Base-by-base conservation (phyloP, 2,113 vertebrate species). In the Triplophysa tibetana region DNA sequence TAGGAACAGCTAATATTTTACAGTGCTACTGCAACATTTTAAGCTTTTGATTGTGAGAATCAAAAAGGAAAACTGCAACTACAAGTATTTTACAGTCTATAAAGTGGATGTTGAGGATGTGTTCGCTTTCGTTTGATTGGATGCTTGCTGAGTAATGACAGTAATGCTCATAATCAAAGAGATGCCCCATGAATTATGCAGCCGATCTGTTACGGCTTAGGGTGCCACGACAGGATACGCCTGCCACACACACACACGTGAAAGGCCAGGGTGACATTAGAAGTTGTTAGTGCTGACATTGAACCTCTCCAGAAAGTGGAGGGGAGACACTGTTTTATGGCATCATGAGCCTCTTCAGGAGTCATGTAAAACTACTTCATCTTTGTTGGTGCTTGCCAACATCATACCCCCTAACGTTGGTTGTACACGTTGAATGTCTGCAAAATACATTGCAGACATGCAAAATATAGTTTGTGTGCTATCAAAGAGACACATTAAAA, bases 81-180 rank as follows among this genome's bases (percentile, higher is more conserved):
- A 14, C 19, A 38, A 26, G 16, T 29, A 26, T 29, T 63, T 5
- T 17, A 29, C 61, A 29, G 9, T 6, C 26, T 7, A 29, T 17
- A 38, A 26, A 16, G 61, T 52, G 19, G 75, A 77, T 65, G 61
- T 65, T 77, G 72, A 75, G 58, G 14, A 63, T 26, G 19, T 52
- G 17, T 77, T 45, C 45, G 19, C 26, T 33, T 77, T 65, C 16
- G 26, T 19, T n/a, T 79, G 56, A 79, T 29, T 75, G 72, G 58
- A 38, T 65, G 60, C 75, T 29, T 77, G 75, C 62, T 64, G 61
- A 77, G 75, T 65, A 65, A 77, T 21, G 75, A 50, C 75, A 77
- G 62, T 77, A 77, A 77, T 65, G 75, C 75, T 65, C 45, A 65
- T 65, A 77, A 65, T 65, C 75, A 65, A 17, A 52, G 62, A 77